phyloP scores from a whole-genome alignment of 2,888 invertebrate species.

The Ectobius pallidus region DNA sequence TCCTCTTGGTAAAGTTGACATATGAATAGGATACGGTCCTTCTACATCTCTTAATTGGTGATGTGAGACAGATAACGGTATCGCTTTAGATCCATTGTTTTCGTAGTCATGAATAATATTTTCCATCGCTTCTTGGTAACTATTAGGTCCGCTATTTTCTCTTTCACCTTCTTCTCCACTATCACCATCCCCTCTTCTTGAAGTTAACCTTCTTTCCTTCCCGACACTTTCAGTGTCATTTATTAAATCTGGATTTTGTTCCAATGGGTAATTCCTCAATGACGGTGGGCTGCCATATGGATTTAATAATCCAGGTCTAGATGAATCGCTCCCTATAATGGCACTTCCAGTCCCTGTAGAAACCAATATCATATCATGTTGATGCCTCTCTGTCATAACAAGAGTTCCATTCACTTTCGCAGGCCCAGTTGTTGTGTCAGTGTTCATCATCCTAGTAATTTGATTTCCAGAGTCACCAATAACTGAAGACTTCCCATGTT shows the following conservation, averaged over 20 bases:
- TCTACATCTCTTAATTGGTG: constrained; percentile 15
- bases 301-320: constrained; percentile 11
- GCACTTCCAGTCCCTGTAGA: constrained; percentile 41
- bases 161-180: constrained; percentile 54
- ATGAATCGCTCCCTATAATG: not conserved
- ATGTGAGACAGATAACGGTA: constrained; percentile 1
- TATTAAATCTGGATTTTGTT: constrained; percentile 81
- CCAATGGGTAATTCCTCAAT: constrained; percentile 59
- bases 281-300: constrained; percentile 62
- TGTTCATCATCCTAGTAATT: constrained; percentile 51
- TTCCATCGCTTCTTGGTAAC: constrained; percentile 51
- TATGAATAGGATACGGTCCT: constrained; percentile 51
- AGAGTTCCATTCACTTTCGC: constrained; percentile 60
- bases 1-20: constrained; percentile 59
- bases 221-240: constrained; percentile 74
- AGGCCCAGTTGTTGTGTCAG: constrained; percentile 9
- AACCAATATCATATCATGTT: constrained; percentile 58
- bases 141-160: constrained; percentile 49
- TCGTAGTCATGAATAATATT: constrained; percentile 49
- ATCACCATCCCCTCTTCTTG: constrained; percentile 46
- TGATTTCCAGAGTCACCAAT: constrained; percentile 55
- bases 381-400: constrained; percentile 62
- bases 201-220: constrained; percentile 54
- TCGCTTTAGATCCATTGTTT: constrained; percentile 18
- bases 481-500: constrained; percentile 48